phyloP scores from a whole-genome alignment of 2,797 vertebrate genomes.

The Rhinatrema bivittatum region DNA sequence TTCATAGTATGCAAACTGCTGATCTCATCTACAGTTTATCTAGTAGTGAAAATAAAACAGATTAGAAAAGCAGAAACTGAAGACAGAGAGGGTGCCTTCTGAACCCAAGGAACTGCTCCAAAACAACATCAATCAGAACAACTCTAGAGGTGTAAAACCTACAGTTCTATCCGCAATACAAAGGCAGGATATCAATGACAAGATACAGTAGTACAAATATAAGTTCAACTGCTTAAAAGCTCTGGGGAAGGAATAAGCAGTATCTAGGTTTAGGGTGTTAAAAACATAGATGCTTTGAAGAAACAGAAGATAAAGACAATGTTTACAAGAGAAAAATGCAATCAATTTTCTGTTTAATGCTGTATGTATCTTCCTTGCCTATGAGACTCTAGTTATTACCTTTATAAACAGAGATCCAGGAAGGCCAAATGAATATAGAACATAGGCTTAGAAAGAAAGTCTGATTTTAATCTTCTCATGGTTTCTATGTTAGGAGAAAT shows the following conservation, averaged over 20 bases:
- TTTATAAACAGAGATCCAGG: not conserved
- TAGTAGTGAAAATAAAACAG: conserved; percentile 17
- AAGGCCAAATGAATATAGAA: not conserved
- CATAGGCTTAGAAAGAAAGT: not conserved
- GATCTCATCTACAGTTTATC: conserved; percentile 8
- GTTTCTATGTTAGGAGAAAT: conserved; percentile 11
- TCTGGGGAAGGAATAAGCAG: not conserved
- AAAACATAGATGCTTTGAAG: not conserved
- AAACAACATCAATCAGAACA: conserved; percentile 18
- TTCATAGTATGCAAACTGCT: conserved; percentile 11
- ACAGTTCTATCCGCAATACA: not conserved
- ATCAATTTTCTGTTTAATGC: conserved; percentile 7
- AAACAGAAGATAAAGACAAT: not conserved
- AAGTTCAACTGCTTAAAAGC: not conserved
- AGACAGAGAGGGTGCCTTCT: conserved; percentile 13
- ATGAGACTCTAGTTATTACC: too few relatives aligned
- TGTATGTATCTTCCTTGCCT: too few relatives aligned
- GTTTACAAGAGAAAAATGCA: not conserved
- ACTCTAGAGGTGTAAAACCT: too few relatives aligned
- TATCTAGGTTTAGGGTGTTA: not conserved
- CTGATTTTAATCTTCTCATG: too few relatives aligned
- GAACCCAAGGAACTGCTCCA: conserved; percentile 2
- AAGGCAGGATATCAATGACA: not conserved
- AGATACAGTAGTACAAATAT: not conserved
- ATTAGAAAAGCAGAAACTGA: conserved; percentile 12